Evolutionary conservation across 2,888 invertebrate genomes (phyloP).

Genomic region (Dynastes grantii): DNA sequence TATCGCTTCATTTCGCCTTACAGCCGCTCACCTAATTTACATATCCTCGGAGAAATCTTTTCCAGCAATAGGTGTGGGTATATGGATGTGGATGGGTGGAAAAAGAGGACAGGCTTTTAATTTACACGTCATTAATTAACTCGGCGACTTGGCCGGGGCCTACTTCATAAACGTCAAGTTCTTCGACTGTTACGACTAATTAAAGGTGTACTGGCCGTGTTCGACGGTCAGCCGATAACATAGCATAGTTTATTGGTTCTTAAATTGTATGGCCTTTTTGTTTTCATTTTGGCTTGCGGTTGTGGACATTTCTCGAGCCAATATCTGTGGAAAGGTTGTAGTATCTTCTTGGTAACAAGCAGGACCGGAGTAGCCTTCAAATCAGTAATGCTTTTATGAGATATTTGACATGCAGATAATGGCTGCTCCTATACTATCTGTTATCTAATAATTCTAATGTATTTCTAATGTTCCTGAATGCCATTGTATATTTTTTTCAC

Average conservation of each 20-base stretch:
- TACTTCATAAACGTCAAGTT: conserved; percentile 68
- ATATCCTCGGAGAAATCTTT: conserved; percentile 69
- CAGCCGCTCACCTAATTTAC: conserved; percentile 67
- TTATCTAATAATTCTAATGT: too few relatives aligned
- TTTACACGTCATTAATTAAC: conserved; percentile 68
- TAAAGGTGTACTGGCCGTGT: conserved; percentile 66
- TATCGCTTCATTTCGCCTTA: neutral
- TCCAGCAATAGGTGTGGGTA: conserved; percentile 56
- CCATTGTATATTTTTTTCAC: too few relatives aligned
- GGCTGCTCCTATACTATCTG: too few relatives aligned
- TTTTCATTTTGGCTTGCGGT: conserved; percentile 6
- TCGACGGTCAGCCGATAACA: conserved; percentile 65
- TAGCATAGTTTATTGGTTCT: conserved; percentile 63
- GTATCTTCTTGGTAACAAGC: neutral
- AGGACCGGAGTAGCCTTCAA: neutral
- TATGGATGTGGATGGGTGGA: neutral
- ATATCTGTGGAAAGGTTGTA: neutral
- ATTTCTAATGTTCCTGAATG: too few relatives aligned
- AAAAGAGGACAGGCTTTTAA: conserved; percentile 69
- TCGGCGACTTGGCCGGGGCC: conserved; percentile 53
- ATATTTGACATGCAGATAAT: too few relatives aligned
- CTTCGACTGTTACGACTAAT: conserved; percentile 66
- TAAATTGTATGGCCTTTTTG: conserved; percentile 18
- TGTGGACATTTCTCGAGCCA: conserved; percentile 1
- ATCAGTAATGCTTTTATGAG: too few relatives aligned